Evolutionary conservation across 2,113 vertebrate genomes (phyloP).

Genomic region (Nasalis larvatus): DNA sequence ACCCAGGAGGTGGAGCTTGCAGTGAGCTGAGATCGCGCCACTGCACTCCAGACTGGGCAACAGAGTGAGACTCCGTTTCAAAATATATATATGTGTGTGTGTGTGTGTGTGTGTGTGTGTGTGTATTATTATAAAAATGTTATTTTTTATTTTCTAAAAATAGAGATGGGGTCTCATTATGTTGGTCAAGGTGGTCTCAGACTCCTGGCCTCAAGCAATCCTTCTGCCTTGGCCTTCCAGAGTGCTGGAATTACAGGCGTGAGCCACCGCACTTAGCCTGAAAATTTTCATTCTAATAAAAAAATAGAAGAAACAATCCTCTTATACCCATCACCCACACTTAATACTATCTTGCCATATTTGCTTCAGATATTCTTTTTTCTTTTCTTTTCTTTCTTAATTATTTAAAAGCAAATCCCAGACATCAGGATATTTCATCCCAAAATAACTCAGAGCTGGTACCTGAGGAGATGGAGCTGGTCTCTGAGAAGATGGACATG

Average conservation of each 20-base stretch:
- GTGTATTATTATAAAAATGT: too few species aligned
- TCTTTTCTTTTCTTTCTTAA: not conserved
- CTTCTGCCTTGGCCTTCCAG: not conserved
- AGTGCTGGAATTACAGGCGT: not conserved
- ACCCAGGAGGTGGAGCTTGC: too few species aligned
- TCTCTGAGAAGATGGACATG: not conserved
- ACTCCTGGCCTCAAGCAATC: not conserved
- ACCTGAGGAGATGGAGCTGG: not conserved
- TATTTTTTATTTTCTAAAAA: too few species aligned
- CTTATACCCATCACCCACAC: not conserved
- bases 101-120: too few species aligned
- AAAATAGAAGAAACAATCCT: not conserved
- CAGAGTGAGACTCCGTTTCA: too few species aligned
- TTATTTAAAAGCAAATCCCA: not conserved
- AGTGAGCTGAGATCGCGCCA: too few species aligned
- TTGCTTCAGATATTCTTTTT: not conserved
- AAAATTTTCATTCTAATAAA: not conserved
- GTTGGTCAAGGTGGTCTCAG: not conserved
- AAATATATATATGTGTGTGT: too few species aligned
- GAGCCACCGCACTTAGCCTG: not conserved
- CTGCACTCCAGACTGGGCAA: too few species aligned
- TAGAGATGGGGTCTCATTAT: not conserved
- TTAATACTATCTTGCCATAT: not conserved
- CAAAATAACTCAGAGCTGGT: not conserved
- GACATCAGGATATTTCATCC: not conserved